A percentile compares a stretch with the other conserved stretches of the same genome.
phyloP scores from a whole-genome alignment of 2,888 invertebrate species.

The Heliconius sara region DNA sequence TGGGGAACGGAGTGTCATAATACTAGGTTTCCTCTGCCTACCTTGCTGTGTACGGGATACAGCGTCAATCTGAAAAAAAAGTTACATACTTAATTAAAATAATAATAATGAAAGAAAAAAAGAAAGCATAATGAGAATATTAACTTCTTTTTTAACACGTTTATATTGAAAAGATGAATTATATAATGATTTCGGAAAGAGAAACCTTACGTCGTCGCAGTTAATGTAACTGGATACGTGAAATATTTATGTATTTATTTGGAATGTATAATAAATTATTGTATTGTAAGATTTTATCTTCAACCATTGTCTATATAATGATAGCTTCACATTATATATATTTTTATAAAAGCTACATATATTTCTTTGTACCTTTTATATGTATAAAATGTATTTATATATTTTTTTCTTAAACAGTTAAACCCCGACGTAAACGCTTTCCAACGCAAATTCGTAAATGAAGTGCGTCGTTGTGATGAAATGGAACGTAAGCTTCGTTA shows the following conservation, averaged over 20 bases:
- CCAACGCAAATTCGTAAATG: conserved; percentile 96
- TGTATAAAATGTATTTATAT: background rate
- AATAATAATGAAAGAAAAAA: background rate
- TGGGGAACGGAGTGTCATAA: too few relatives aligned
- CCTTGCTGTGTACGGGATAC: too few relatives aligned
- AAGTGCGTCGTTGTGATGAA: conserved; percentile 95
- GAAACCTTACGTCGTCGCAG: background rate
- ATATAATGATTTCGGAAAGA: too few relatives aligned
- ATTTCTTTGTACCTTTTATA: background rate
- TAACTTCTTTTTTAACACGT: background rate
- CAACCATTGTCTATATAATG: background rate
- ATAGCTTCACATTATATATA: background rate
- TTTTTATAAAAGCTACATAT: background rate
- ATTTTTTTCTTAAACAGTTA: conserved; percentile 80
- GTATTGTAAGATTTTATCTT: background rate
- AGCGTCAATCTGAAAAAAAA: too few relatives aligned
- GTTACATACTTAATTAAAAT: too few relatives aligned
- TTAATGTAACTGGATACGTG: background rate
- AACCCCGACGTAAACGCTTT: conserved; percentile 94
- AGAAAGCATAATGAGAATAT: background rate
- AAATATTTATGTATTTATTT: background rate
- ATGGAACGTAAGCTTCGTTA: conserved; percentile 99
- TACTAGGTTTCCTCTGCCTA: too few relatives aligned
- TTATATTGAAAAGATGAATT: background rate
- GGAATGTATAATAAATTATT: background rate